Conservation (phyloP, 2,888 invertebrate species). For the Drosophila leonis region DNA sequence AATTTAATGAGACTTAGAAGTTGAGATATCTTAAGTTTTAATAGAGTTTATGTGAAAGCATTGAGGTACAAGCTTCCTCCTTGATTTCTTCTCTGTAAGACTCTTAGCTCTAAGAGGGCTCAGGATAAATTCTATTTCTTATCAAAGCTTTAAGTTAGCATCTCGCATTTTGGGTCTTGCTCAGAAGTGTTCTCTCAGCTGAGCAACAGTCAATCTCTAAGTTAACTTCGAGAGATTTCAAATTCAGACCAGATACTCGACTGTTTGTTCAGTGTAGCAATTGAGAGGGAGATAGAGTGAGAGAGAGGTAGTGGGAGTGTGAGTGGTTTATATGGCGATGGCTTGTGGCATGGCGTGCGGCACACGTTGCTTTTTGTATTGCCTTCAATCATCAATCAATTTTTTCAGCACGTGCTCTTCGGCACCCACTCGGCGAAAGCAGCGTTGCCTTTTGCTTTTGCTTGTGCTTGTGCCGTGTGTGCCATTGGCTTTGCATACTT, state of each 20-base stretch:
- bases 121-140: neutral
- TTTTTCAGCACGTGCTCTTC: constrained; percentile 70
- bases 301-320: neutral
- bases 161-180: neutral
- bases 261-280: constrained; percentile 29
- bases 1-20: neutral
- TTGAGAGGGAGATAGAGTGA: neutral
- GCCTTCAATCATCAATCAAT: constrained; percentile 80
- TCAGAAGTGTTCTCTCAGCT: neutral
- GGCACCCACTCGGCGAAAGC: constrained; percentile 2
- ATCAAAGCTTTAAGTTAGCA: too few relatives aligned
- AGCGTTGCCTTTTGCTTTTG: neutral
- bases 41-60: neutral
- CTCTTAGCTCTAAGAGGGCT: too few relatives aligned
- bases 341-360: constrained; percentile 46
- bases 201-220: neutral
- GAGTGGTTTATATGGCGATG: constrained; percentile 24
- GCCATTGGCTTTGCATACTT: constrained; percentile 56
- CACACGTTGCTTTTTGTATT: constrained; percentile 70
- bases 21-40: neutral
- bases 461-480: neutral
- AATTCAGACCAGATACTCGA: neutral
- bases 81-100: neutral
- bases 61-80: neutral
- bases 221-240: neutral